phyloP scores from a whole-genome alignment of 2,113 vertebrate genomes.

The Murina feae region DNA sequence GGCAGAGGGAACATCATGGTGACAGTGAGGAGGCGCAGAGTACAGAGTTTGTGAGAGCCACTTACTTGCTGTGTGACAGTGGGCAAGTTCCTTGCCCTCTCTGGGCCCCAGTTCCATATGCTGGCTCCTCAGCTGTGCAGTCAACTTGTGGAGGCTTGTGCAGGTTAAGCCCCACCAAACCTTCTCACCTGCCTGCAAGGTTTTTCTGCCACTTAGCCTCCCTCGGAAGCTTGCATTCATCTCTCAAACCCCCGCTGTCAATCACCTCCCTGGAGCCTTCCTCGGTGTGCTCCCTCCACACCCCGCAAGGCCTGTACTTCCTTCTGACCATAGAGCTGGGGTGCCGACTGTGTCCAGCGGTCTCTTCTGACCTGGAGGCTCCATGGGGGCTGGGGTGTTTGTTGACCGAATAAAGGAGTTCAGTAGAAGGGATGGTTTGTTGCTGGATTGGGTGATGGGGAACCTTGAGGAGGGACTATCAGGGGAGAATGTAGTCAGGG shows the following conservation, averaged over 20 bases:
- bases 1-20: neutral
- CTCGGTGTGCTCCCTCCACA: no score
- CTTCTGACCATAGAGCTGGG: neutral
- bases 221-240: neutral
- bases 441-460: neutral
- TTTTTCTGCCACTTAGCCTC: neutral
- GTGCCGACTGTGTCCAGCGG: neutral
- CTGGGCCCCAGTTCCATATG: neutral
- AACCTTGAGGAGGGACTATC: neutral
- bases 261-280: neutral
- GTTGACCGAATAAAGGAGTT: constrained; percentile 38
- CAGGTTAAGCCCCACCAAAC: neutral
- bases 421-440: neutral
- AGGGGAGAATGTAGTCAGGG: neutral
- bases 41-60: neutral
- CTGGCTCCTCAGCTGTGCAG: neutral
- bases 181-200: neutral
- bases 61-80: neutral
- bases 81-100: neutral
- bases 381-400: neutral
- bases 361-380: neutral
- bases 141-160: neutral
- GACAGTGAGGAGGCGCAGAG: neutral
- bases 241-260: neutral
- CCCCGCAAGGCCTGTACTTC: neutral